A percentile compares a stretch with the other conserved stretches of the same genome.
phyloP scores from a whole-genome alignment of 2,888 invertebrate species.

The Spodoptera exigua region DNA sequence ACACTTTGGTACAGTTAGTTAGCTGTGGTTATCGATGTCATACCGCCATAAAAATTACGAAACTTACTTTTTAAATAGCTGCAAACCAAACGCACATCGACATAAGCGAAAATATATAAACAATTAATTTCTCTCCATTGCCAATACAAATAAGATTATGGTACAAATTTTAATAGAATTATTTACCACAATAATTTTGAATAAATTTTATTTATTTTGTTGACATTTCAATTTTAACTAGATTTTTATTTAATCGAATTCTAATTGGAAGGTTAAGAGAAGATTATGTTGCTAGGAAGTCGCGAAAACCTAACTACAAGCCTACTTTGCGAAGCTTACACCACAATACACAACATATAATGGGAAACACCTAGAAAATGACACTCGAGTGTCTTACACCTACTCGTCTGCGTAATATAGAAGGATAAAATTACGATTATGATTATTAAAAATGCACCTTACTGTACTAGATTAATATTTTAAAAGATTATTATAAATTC shows the following conservation, averaged over 20 bases:
- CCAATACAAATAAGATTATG: constrained; percentile 56
- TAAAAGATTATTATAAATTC: constrained; percentile 75
- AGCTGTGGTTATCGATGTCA: constrained; percentile 81
- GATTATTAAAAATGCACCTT: constrained; percentile 86
- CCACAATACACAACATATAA: constrained; percentile 84
- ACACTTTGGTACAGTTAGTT: constrained; percentile 89
- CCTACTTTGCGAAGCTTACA: constrained; percentile 85
- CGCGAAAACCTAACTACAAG: constrained; percentile 86
- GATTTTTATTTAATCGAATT: constrained; percentile 73
- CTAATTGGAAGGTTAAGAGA: constrained; percentile 86
- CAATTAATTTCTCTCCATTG: constrained; percentile 59
- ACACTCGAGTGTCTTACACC: constrained; percentile 81
- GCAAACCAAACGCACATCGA: constrained; percentile 79
- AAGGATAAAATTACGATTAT: constrained; percentile 85
- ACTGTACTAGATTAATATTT: constrained; percentile 79
- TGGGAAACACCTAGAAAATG: constrained; percentile 84
- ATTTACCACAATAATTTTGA: constrained; percentile 58
- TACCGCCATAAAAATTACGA: constrained; percentile 71
- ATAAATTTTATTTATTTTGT: constrained; percentile 72
- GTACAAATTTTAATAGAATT: constrained; percentile 58
- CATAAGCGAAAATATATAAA: constrained; percentile 76
- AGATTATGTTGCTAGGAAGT: constrained; percentile 87
- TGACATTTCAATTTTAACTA: constrained; percentile 75
- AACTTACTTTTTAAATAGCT: constrained; percentile 73
- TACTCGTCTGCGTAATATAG: constrained; percentile 82